A percentile compares a stretch with the other conserved stretches of the same genome.
phyloP scores from a whole-genome alignment of 2,888 invertebrate genomes.

The Hypselothyrea guttata region DNA sequence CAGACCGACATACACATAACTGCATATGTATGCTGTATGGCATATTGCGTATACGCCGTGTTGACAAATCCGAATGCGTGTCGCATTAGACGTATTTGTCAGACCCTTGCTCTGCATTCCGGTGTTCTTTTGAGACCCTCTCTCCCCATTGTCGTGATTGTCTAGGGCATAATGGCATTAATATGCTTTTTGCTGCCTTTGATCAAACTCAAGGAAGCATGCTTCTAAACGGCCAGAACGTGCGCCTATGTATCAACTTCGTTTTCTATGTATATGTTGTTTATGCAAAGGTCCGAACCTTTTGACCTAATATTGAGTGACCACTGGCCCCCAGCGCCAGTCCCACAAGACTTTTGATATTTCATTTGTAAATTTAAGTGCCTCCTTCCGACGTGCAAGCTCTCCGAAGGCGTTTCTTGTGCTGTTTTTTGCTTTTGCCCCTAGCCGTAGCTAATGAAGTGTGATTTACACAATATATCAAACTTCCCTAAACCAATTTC shows the following conservation, averaged over 20 bases:
- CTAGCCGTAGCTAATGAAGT: slow-evolving; percentile 17
- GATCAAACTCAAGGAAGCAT: slow-evolving; percentile 53
- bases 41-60: slow-evolving; percentile 52
- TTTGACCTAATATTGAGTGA: slow-evolving; percentile 30
- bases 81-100: slow-evolving; percentile 57
- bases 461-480: slow-evolving; percentile 13
- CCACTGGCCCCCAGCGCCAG: slow-evolving; percentile 9
- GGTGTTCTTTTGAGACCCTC: slow-evolving; percentile 6
- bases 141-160: slow-evolving; percentile 55
- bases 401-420: neutral
- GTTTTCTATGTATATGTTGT: neutral
- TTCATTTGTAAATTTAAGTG: slow-evolving; percentile 44
- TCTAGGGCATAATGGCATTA: slow-evolving; percentile 67
- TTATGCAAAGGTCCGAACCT: slow-evolving; percentile 7
- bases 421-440: neutral
- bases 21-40: no score
- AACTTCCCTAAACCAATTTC: neutral
- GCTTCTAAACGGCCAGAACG: slow-evolving; percentile 19
- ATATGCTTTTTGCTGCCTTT: slow-evolving; percentile 64
- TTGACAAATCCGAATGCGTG: slow-evolving; percentile 69
- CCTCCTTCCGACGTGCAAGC: slow-evolving; percentile 5
- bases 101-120: slow-evolving; percentile 20
- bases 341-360: slow-evolving; percentile 43
- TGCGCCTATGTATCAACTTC: neutral
- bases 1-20: no score